These are phyloP conservation scores for Dromaius novaehollandiae DNA, from an alignment of 2,113 vertebrate species.

Conservation along the genomic window DNA sequence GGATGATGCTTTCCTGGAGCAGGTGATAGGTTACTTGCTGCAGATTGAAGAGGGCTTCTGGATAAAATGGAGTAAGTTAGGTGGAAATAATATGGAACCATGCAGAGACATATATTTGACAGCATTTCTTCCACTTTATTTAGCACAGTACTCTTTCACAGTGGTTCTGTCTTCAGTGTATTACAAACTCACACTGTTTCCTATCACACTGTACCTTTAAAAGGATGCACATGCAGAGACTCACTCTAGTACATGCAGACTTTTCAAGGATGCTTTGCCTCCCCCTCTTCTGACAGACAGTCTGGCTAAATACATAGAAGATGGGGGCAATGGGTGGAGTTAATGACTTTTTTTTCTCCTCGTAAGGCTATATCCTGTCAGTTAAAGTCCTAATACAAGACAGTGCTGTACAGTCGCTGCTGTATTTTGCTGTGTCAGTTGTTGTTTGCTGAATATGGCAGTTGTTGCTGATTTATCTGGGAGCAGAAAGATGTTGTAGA, in stretches of 20 bases:
- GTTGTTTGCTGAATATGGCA: not conserved
- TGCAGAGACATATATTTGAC: not conserved
- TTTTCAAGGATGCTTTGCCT: not conserved
- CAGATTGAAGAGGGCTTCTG: not conserved
- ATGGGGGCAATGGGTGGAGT: not conserved
- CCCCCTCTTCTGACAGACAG: not conserved
- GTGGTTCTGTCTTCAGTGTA: not conserved
- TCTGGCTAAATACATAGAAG: not conserved
- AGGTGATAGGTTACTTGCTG: conserved; percentile 1
- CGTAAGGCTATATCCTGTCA: not conserved
- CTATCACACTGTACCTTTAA: not conserved
- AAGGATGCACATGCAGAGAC: not conserved
- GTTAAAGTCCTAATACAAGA: not conserved
- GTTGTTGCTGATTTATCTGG: not conserved
- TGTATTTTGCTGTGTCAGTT: not conserved
- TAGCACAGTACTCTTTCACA: not conserved
- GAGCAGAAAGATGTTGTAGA: conserved; percentile 6
- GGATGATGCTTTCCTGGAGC: not conserved
- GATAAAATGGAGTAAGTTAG: conserved; percentile 19
- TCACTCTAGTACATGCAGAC: not conserved
- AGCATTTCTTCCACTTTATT: conserved; percentile 48
- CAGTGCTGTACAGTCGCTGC: not conserved
- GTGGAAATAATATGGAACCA: not conserved
- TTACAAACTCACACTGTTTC: not conserved
- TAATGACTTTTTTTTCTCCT: not conserved